These are phyloP conservation scores for Hassar affinis DNA, from an alignment of 2,113 vertebrate species.

Conservation along the genomic window DNA sequence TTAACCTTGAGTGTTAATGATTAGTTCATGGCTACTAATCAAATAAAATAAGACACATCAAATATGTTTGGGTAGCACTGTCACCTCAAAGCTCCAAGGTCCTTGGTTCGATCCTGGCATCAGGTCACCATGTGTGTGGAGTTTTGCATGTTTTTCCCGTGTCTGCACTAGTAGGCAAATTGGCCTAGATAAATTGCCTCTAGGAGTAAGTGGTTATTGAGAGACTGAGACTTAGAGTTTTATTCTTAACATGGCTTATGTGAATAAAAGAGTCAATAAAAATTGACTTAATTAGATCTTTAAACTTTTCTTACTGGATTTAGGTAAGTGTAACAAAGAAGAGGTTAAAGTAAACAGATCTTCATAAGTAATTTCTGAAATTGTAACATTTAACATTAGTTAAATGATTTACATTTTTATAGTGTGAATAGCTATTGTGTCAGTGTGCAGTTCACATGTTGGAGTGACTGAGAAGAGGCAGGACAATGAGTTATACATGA, in stretches of 20 bases:
- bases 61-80: background rate
- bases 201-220: background rate
- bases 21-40: background rate
- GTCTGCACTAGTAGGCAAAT: no score
- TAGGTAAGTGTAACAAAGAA: background rate
- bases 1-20: background rate
- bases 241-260: background rate
- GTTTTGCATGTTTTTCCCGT: background rate
- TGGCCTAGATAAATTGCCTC: background rate
- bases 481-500: conserved; percentile 44
- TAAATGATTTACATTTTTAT: background rate
- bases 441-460: conserved; percentile 41
- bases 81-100: background rate
- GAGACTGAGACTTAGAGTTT: background rate
- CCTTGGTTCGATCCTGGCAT: background rate
- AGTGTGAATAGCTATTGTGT: conserved; percentile 32
- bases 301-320: background rate
- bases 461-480: conserved; percentile 45
- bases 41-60: background rate
- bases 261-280: background rate
- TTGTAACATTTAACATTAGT: background rate
- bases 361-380: background rate
- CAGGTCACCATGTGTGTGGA: background rate
- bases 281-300: background rate
- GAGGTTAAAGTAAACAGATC: background rate